Evolutionary conservation across 1,140 invertebrate genomes (phyloP), one percentile per base, ranked within the genome.

Genomic region (Scaptomyza pallida): DNA sequence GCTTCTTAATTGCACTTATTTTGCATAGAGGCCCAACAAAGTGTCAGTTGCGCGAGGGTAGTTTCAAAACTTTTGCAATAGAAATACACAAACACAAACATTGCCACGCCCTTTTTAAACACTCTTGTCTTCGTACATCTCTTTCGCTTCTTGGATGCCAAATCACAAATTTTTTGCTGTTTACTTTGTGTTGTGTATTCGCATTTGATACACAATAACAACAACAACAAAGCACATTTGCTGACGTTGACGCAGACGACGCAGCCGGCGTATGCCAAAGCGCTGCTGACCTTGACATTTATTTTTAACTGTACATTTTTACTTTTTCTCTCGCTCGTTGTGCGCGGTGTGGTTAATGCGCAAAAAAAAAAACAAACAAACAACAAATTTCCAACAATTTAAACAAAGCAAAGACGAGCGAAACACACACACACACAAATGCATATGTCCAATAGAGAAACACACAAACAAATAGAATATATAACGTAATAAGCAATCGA

Each of bases 221-320:
- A 52, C 62, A 59, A 55, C 19, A 54, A 59, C 62, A 44, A 54
- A 64, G 44, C 21, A 41, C 23, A 55, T 55, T 40, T 51, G 45
- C 51, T 52, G 17, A 45, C 37, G 67, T 35, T 62, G 65, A 60
- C 51, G 33, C 5, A 2, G 21, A 48, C 44, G 9, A 5, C 48
- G 60, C 30, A 30, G 43, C 21, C n/a, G 9, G 26, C 45, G 41
- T 30, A 37, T 54, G 63, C 21, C 55, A 26, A 44, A 41, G 23
- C 57, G 47, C 61, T 47, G 75, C 62, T 79, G 83, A 88, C 83
- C 83, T 89, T 88, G 83, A 88, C 83, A 88, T 88, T 88, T 88
- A 88, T 88, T 88, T 88, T 76, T 88, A 88, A 88, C 74, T 76
- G 57, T 56, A 75, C 71, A 82, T 75, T 88, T 85, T 55, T 74